Conservation (phyloP, 2,113 vertebrate species). For the Noctilio leporinus region DNA sequence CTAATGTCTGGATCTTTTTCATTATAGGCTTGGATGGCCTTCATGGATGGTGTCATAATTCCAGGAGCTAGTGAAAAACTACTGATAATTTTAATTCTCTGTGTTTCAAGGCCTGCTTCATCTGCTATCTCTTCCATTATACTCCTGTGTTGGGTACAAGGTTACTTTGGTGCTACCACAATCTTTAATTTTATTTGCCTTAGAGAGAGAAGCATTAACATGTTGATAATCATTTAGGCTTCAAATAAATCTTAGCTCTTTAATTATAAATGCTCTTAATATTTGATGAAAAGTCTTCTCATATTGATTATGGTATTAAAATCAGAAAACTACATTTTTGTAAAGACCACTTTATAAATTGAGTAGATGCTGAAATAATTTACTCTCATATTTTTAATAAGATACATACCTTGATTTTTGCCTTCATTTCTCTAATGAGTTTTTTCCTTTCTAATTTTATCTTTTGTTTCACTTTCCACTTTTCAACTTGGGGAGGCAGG, state of each 20-base stretch:
- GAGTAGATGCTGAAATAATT: background rate
- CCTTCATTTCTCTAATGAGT: constrained; percentile 79
- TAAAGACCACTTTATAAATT: background rate
- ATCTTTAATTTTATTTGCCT: background rate
- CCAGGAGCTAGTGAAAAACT: background rate
- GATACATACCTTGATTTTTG: constrained; percentile 81
- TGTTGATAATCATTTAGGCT: background rate
- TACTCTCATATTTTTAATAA: background rate
- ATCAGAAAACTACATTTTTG: background rate
- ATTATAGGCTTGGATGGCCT: background rate
- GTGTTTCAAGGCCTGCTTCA: background rate
- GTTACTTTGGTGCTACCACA: background rate
- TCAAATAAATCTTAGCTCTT: background rate
- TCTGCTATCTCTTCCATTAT: background rate
- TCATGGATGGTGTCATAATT: background rate
- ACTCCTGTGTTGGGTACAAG: background rate
- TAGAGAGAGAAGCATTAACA: background rate
- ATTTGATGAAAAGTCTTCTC: background rate
- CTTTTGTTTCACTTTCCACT: constrained; percentile 80
- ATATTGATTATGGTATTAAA: background rate
- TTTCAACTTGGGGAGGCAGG: constrained; percentile 80
- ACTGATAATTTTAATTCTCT: background rate
- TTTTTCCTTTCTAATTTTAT: constrained; percentile 75
- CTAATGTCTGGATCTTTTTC: background rate
- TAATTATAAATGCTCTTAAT: background rate